Conservation (phyloP, 2,888 invertebrate genomes). For the Callyntrura guangdongensis region DNA sequence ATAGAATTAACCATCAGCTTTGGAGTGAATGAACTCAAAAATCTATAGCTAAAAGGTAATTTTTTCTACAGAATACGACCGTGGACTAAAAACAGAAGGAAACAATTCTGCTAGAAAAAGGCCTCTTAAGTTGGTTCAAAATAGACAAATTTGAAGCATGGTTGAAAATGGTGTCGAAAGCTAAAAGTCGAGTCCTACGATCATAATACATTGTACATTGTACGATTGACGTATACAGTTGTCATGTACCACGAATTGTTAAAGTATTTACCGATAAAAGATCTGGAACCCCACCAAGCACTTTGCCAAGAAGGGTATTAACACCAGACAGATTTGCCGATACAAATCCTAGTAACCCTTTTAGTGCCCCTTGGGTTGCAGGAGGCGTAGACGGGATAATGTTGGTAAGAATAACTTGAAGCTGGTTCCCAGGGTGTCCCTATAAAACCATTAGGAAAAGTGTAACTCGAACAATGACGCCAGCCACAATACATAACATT, state of each 20-base stretch:
- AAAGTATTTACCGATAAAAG: constrained; percentile 76
- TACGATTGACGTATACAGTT: neutral
- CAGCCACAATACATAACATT: neutral
- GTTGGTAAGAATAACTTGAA: constrained; percentile 75
- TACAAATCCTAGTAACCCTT: constrained; percentile 80
- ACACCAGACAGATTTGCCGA: constrained; percentile 79
- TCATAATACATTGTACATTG: neutral
- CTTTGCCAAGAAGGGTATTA: constrained; percentile 75
- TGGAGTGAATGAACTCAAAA: no score
- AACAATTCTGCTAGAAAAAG: no score
- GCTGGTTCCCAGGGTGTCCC: constrained; percentile 82
- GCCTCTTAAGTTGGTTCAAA: no score
- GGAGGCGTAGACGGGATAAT: constrained; percentile 77
- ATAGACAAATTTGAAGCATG: no score
- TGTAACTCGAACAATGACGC: neutral
- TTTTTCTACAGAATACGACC: no score
- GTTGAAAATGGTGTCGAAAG: no score
- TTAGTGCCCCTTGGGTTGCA: constrained; percentile 70
- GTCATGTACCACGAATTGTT: neutral
- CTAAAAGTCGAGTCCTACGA: no score
- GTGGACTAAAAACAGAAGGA: no score
- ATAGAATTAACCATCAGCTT: no score
- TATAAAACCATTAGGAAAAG: constrained; percentile 34
- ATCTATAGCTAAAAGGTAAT: no score
- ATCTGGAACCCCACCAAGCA: constrained; percentile 81